These are phyloP conservation scores for Tamandua tetradactyla DNA, from an alignment of 2,797 vertebrate species.

Conservation along the genomic window DNA sequence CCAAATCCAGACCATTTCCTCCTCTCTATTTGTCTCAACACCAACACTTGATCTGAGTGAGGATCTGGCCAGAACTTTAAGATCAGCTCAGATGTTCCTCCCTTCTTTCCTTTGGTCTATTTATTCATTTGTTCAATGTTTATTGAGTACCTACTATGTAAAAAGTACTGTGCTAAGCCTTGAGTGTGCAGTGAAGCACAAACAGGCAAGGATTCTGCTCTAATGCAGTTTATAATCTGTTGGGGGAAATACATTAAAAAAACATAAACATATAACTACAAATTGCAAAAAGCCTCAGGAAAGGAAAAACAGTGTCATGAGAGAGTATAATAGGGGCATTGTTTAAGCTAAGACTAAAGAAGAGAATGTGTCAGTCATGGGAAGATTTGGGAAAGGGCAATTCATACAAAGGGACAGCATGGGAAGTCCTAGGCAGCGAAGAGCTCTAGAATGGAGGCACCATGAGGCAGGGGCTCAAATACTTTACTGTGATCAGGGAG, in stretches of 20 bases:
- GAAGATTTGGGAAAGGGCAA: background rate
- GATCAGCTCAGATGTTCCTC: background rate
- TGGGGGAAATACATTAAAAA: background rate
- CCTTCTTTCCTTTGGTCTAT: background rate
- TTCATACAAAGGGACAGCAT: no score
- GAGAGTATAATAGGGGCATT: no score
- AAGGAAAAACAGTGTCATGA: background rate
- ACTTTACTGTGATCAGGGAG: background rate
- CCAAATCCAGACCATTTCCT: background rate
- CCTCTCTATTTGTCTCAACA: background rate
- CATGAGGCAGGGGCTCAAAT: background rate
- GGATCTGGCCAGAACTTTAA: background rate
- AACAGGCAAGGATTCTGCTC: background rate
- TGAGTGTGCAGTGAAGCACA: background rate
- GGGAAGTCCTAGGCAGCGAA: background rate
- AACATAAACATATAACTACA: background rate
- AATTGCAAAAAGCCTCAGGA: background rate
- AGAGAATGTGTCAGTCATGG: background rate
- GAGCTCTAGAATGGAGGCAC: background rate
- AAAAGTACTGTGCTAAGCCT: background rate
- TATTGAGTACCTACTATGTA: background rate
- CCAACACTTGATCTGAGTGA: background rate
- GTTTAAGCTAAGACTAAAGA: background rate
- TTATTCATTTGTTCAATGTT: background rate
- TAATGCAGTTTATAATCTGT: background rate